A percentile compares a stretch with the other conserved stretches of the same genome.
Evolutionary conservation across 2,797 vertebrate species (phyloP).

Genomic region (Notolabrus celidotus): DNA sequence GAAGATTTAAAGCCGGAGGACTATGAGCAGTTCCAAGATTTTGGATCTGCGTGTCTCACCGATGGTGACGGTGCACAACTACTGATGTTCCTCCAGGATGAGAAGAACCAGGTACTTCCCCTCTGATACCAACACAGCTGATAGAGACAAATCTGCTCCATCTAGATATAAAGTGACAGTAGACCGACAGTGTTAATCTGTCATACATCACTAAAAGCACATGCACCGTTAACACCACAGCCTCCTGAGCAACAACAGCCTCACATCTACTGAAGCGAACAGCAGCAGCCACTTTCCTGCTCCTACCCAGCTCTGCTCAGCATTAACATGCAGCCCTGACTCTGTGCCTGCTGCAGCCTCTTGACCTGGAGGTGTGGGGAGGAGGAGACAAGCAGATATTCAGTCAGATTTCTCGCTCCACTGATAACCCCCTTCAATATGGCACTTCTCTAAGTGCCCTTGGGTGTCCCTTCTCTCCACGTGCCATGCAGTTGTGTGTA

Average conservation of each 20-base stretch:
- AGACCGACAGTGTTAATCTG: conserved; percentile 51
- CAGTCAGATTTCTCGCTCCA: conserved; percentile 80
- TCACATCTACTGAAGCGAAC: conserved; percentile 39
- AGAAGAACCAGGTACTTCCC: conserved; percentile 89
- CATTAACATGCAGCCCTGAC: conserved; percentile 62
- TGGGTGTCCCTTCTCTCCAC: conserved; percentile 62
- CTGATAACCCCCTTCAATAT: conserved; percentile 66
- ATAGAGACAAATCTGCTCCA: neutral
- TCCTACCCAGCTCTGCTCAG: conserved; percentile 29
- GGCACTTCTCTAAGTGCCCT: conserved; percentile 76
- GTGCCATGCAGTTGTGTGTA: conserved; percentile 35
- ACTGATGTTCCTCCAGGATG: conserved; percentile 88
- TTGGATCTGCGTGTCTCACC: conserved; percentile 88
- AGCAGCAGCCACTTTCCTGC: conserved; percentile 30
- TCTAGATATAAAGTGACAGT: conserved; percentile 11
- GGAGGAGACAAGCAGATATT: conserved; percentile 67
- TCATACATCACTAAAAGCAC: conserved; percentile 40
- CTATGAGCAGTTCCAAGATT: conserved; percentile 86
- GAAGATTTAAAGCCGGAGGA: conserved; percentile 90
- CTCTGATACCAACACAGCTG: neutral
- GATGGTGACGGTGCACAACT: conserved; percentile 84
- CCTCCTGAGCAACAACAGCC: conserved; percentile 41
- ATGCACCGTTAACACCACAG: conserved; percentile 15
- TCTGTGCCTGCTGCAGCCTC: conserved; percentile 49
- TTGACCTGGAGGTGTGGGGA: conserved; percentile 73